Conservation (phyloP, 2,797 vertebrate species). For the Heteromormyrus szaboi region DNA sequence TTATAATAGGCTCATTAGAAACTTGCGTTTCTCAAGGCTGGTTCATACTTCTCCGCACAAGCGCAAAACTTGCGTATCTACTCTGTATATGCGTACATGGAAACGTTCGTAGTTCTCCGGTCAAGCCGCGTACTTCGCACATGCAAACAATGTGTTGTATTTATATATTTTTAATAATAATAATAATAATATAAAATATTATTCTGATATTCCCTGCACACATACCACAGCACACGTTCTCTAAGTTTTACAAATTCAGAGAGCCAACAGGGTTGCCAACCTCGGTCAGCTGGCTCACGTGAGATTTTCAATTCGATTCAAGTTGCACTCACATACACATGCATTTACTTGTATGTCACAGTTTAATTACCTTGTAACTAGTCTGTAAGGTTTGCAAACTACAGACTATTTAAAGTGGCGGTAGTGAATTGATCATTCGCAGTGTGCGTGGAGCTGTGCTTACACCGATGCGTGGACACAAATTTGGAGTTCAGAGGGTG, state of each 20-base stretch:
- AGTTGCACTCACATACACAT: not conserved
- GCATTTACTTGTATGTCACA: not conserved
- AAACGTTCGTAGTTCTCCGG: not conserved
- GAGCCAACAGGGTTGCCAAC: not conserved
- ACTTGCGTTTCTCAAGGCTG: not conserved
- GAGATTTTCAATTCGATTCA: not conserved
- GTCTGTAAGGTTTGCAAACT: not conserved
- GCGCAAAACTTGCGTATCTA: not conserved
- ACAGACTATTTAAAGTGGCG: not conserved
- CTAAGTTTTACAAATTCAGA: not conserved
- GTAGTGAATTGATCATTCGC: not conserved
- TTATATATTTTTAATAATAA: not conserved
- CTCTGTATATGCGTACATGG: not conserved
- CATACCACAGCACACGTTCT: not conserved
- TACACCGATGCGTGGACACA: not conserved
- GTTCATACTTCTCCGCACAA: not conserved
- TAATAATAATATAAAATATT: not conserved
- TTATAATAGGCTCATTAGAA: not conserved
- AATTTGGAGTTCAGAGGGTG: too few species aligned
- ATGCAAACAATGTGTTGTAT: not conserved
- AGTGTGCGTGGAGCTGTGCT: not conserved
- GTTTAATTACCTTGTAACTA: not conserved
- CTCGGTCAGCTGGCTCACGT: not conserved
- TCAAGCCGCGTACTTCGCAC: not conserved
- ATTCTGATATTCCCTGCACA: not conserved